Evolutionary conservation across 2,797 vertebrate genomes (phyloP), one percentile per base, ranked within the genome.

Genomic region (Phataginus tricuspis): DNA sequence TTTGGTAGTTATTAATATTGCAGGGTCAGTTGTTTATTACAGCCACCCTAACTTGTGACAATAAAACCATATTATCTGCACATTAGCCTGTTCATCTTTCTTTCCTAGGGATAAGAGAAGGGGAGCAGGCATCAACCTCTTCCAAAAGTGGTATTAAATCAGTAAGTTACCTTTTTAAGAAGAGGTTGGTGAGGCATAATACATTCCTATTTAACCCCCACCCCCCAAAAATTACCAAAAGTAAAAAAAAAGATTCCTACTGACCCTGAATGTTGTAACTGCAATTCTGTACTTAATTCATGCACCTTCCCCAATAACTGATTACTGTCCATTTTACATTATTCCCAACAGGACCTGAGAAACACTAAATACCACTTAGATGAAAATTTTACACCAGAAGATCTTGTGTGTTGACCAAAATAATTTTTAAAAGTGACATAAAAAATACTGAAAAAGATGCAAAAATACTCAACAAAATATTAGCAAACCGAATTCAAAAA

Each of bases 261-360:
- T 37, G 49, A 77, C 27, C 72, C 37, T 51, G 9, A 88, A 57
- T 42, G 19, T 79, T 79, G 12, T 72, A 64, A 82, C 42, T 37
- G 7, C 23, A 89, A 74, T 90, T 63, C 80, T 91, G 29, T 55
- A 18, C 91, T 78, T 92, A 68, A 80, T 85, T 74, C 64, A 75
- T 37, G 55, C 13, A 59, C 15, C 1, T 39, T 66, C 57, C 27
- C 71, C 75, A 69, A 23, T 34, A 34, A 16, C 1, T 69, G 25
- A 80, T 7, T 11, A 45, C 45, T 45, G 11, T 59, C 6, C 51
- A 51, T 42, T 79, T 37, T 63, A 69, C 71, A n/a, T 55, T 68
- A 95, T 49, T 77, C 74, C 78, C 74, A 79, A 25, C 1, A 85
- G 49, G 27, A 49, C 64, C 27, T 74, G 51, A 77, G 51, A 77